These are phyloP conservation scores for Paedocypris micromegethes DNA, from an alignment of 2,797 vertebrate species.

Conservation along the genomic window DNA sequence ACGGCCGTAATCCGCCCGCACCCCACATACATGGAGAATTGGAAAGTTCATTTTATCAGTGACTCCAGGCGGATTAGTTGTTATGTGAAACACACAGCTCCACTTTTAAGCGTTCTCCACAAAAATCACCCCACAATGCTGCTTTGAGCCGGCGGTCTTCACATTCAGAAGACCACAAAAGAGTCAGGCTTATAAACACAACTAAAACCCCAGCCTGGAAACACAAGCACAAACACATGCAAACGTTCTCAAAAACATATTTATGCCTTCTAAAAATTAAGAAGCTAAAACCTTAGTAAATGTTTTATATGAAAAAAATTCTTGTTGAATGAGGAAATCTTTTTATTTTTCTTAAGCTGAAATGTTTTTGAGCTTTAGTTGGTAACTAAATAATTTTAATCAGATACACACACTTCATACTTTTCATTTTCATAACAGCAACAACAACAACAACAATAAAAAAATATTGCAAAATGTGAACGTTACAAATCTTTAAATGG, in stretches of 20 bases:
- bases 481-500: too few relatives aligned
- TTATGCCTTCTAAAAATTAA: background rate
- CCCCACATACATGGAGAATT: constrained; percentile 15
- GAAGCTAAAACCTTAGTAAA: too few relatives aligned
- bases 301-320: too few relatives aligned
- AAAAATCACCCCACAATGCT: constrained; percentile 44
- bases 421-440: too few relatives aligned
- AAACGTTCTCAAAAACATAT: constrained; percentile 3
- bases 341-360: too few relatives aligned
- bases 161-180: constrained; percentile 16
- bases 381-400: too few relatives aligned
- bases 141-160: constrained; percentile 34
- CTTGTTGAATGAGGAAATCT: too few relatives aligned
- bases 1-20: constrained; percentile 5
- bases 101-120: constrained; percentile 49
- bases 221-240: background rate
- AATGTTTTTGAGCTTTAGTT: too few relatives aligned
- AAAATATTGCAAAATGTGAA: too few relatives aligned
- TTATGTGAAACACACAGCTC: constrained; percentile 51
- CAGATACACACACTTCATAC: too few relatives aligned
- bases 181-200: constrained; percentile 23
- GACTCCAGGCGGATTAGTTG: constrained; percentile 50
- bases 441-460: too few relatives aligned
- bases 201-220: constrained; percentile 1
- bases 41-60: constrained; percentile 44